Conservation (phyloP, 2,797 vertebrate genomes). For the Centropyge bicolor region DNA sequence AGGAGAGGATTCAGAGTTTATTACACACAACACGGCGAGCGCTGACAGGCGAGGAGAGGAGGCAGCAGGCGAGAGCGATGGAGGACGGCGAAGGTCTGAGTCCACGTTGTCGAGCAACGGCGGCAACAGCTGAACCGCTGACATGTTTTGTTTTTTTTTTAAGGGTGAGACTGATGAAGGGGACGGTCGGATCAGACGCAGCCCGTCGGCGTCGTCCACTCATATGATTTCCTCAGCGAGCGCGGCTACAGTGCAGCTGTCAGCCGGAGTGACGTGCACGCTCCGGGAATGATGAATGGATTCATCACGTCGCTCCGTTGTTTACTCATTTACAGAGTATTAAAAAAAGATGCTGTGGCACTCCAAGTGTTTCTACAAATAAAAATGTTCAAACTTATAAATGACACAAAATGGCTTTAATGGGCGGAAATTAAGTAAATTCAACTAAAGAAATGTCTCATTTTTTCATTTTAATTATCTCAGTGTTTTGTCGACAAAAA, state of each 20-base stretch:
- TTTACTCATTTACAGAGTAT: too few relatives aligned
- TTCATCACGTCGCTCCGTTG: too few relatives aligned
- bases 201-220: neutral
- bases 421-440: too few relatives aligned
- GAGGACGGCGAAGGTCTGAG: constrained; percentile 59
- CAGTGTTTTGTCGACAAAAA: too few relatives aligned
- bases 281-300: too few relatives aligned
- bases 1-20: constrained; percentile 54
- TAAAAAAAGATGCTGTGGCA: too few relatives aligned
- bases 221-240: constrained; percentile 5
- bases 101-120: constrained; percentile 53
- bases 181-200: neutral
- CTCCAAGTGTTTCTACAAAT: too few relatives aligned
- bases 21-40: constrained; percentile 39
- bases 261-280: neutral
- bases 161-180: constrained; percentile 42
- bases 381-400: too few relatives aligned
- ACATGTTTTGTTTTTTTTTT: constrained; percentile 25
- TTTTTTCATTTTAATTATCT: too few relatives aligned
- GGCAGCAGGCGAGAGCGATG: constrained; percentile 57
- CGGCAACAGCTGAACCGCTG: constrained; percentile 49
- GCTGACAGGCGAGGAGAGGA: constrained; percentile 35
- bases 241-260: neutral
- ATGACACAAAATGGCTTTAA: too few relatives aligned
- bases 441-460: too few relatives aligned